A percentile compares a stretch with the other conserved stretches of the same genome.
phyloP scores from a whole-genome alignment of 2,797 vertebrate species.

The Dermochelys coriacea region DNA sequence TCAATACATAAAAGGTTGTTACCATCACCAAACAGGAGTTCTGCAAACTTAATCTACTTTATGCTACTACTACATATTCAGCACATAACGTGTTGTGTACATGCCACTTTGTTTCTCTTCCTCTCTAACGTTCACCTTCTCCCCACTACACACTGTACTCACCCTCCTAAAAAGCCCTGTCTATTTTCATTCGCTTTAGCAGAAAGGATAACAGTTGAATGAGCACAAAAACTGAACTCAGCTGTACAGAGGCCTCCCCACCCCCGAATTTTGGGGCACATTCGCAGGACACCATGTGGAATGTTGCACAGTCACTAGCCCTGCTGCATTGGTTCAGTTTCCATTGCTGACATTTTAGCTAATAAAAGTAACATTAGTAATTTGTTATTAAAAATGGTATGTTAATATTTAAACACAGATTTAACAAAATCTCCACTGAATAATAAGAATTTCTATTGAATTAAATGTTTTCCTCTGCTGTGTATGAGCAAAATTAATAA shows the following conservation, averaged over 20 bases:
- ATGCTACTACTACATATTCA: not conserved
- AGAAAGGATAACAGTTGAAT: not conserved
- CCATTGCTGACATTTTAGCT: not conserved
- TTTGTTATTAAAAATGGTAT: not conserved
- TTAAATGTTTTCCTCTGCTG: not conserved
- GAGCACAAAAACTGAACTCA: not conserved
- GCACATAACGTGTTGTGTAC: not conserved
- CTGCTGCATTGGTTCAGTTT: not conserved
- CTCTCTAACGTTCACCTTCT: not conserved
- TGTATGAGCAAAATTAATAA: not conserved
- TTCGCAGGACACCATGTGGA: not conserved
- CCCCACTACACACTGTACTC: not conserved
- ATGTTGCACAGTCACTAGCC: rapidly evolving
- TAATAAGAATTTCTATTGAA: not conserved
- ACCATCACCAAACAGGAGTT: not conserved
- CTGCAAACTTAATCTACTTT: not conserved
- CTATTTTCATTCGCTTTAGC: not conserved
- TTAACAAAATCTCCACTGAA: not conserved
- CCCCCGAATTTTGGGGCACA: not conserved
- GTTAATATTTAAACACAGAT: not conserved
- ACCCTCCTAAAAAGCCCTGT: not conserved
- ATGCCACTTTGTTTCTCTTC: not conserved
- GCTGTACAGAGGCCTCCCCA: not conserved
- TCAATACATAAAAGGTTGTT: rapidly evolving
- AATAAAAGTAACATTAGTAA: not conserved